Evolutionary conservation across 2,113 vertebrate genomes (phyloP).

Genomic region (Rana temporaria): DNA sequence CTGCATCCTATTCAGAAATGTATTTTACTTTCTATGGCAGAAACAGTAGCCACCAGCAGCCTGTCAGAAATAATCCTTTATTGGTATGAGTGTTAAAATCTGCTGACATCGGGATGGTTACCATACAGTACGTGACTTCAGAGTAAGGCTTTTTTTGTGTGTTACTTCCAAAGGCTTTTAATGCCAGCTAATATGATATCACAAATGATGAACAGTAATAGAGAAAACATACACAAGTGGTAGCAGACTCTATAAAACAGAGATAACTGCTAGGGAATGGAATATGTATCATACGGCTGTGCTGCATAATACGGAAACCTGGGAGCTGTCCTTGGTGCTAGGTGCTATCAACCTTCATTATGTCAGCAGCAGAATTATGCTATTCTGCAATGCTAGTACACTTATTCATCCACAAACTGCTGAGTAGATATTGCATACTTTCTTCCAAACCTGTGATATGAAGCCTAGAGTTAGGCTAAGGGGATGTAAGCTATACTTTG

Average conservation of each 20-base stretch:
- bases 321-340: constrained; percentile 32
- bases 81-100: no score
- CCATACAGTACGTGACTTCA: no score
- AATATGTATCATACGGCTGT: constrained; percentile 11
- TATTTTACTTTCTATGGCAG: no score
- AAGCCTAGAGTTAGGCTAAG: constrained; percentile 2
- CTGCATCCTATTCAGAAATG: no score
- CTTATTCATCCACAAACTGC: constrained; percentile 23
- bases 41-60: no score
- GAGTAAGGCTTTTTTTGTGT: no score
- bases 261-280: neutral
- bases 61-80: no score
- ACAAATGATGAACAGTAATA: no score
- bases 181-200: no score
- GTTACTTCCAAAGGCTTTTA: no score
- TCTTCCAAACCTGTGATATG: constrained; percentile 13
- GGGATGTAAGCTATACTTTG: constrained; percentile 1
- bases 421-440: constrained; percentile 8
- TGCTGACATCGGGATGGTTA: no score
- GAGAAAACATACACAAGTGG: neutral
- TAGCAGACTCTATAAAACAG: neutral
- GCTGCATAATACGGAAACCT: neutral
- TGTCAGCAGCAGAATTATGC: constrained; percentile 13
- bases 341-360: constrained; percentile 30
- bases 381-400: constrained; percentile 29